Conservation (phyloP, 2,888 invertebrate species). For the Ommatoiulus sabulosus region DNA sequence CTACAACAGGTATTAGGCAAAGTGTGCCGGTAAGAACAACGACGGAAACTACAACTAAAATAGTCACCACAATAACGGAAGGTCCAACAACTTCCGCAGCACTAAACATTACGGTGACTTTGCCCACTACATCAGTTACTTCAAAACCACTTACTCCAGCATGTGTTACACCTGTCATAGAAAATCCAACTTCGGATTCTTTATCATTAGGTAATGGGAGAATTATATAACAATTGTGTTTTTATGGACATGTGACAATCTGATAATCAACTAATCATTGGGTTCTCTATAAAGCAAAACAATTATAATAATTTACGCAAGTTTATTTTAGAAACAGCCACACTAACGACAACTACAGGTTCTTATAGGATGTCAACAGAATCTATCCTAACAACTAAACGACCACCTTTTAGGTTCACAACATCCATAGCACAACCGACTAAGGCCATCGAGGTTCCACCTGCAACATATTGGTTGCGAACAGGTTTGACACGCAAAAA, state of each 20-base stretch:
- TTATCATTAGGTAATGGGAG: background rate
- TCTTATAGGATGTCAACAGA: background rate
- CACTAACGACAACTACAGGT: background rate
- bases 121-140: background rate
- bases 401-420: background rate
- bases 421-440: background rate
- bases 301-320: background rate
- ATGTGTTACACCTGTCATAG: background rate
- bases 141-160: background rate
- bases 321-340: background rate
- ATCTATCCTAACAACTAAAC: background rate
- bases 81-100: background rate
- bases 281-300: background rate
- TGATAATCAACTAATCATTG: background rate
- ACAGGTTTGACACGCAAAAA: background rate
- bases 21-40: background rate
- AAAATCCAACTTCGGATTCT: slow-evolving; percentile 10
- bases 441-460: background rate
- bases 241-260: too few relatives aligned
- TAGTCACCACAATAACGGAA: too few relatives aligned
- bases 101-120: background rate
- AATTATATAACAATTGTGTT: too few relatives aligned
- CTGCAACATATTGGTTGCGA: slow-evolving; percentile 27
- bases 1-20: background rate
- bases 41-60: background rate